phyloP scores from a whole-genome alignment of 2,888 invertebrate species.

The Coronaproctus castanopsis region DNA sequence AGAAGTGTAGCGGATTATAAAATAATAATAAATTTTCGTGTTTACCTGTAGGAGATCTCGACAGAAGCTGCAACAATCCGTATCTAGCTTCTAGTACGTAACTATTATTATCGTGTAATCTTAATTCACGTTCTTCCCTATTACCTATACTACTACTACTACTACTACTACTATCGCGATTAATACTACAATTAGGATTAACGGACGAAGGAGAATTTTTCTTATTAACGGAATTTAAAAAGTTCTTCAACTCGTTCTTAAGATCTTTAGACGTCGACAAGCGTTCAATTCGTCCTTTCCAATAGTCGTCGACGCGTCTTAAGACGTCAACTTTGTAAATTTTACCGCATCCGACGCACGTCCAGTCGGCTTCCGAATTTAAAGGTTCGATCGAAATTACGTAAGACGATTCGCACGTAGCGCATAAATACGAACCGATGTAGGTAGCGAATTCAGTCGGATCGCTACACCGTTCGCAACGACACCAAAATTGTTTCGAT shows the following conservation, averaged over 20 bases:
- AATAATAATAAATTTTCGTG: too few relatives aligned
- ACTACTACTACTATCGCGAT: too few relatives aligned
- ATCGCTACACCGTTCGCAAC: slow-evolving; percentile 44
- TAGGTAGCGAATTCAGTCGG: slow-evolving; percentile 45
- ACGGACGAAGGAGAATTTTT: too few relatives aligned
- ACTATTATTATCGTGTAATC: slow-evolving; percentile 45
- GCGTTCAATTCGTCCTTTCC: slow-evolving; percentile 35
- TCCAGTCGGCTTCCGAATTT: slow-evolving; percentile 38
- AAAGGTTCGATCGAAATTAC: slow-evolving; percentile 39
- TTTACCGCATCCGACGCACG: slow-evolving; percentile 41
- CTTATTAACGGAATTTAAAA: too few relatives aligned
- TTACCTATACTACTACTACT: too few relatives aligned
- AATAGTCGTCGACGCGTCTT: slow-evolving; percentile 39
- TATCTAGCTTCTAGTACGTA: slow-evolving; percentile 46
- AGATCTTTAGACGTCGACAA: slow-evolving; percentile 34
- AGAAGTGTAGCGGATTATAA: too few relatives aligned
- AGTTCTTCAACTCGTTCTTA: too few relatives aligned
- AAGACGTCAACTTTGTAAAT: slow-evolving; percentile 34
- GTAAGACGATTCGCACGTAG: slow-evolving; percentile 39
- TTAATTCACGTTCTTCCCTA: slow-evolving; percentile 24
- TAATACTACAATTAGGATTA: too few relatives aligned
- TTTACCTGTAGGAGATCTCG: too few relatives aligned
- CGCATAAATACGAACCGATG: slow-evolving; percentile 37
- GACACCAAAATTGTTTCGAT: slow-evolving; percentile 47
- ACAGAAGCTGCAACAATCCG: slow-evolving; percentile 44